Evolutionary conservation across 2,113 vertebrate genomes (phyloP).

Genomic region (Larimichthys polyactis): DNA sequence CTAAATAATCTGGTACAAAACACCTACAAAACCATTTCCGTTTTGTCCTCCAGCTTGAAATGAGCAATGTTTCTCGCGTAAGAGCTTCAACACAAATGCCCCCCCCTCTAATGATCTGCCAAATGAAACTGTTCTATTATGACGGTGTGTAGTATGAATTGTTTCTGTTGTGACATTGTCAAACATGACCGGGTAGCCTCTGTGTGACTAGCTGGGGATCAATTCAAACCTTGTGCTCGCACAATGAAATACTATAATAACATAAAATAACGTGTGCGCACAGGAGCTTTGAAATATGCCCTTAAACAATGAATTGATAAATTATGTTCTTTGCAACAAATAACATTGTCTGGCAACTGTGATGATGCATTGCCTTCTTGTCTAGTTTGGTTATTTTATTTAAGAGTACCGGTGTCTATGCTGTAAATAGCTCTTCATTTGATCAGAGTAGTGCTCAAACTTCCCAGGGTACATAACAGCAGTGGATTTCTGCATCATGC

Average conservation of each 20-base stretch:
- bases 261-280: neutral
- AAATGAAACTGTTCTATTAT: constrained; percentile 13
- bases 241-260: constrained; percentile 1
- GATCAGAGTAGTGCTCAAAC: constrained; percentile 40
- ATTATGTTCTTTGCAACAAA: neutral
- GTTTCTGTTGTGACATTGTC: constrained; percentile 5
- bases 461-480: constrained; percentile 25
- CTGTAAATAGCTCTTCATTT: constrained; percentile 29
- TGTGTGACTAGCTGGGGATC: neutral
- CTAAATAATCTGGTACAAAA: constrained; percentile 15
- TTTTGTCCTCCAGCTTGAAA: neutral
- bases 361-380: neutral
- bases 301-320: neutral
- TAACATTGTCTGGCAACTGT: neutral
- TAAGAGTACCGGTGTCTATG: neutral
- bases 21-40: neutral
- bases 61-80: neutral
- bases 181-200: neutral
- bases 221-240: neutral
- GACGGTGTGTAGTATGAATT: neutral
- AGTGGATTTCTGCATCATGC: constrained; percentile 13
- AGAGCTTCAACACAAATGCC: constrained; percentile 10
- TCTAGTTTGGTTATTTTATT: constrained; percentile 12
- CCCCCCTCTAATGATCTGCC: constrained; percentile 3
- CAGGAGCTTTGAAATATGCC: neutral